Percentiles rank a stretch among this genome's conserved stretches.
Conservation (phyloP, 1,140 invertebrate species). For the Ooceraea biroi region DNA sequence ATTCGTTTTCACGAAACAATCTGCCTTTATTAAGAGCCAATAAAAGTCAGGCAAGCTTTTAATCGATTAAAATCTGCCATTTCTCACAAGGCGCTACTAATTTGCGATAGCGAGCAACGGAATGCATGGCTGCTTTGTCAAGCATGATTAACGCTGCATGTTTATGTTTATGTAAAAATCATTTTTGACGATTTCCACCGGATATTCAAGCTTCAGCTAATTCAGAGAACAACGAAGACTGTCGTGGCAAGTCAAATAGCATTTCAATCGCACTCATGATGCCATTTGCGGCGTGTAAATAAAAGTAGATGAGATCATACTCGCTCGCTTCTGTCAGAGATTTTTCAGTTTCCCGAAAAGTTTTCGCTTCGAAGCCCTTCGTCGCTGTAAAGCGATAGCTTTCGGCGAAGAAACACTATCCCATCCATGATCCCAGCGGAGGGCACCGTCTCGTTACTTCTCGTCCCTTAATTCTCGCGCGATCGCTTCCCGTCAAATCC, state of each 20-base stretch:
- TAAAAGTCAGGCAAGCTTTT: not conserved
- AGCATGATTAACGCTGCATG: slow-evolving; percentile 46
- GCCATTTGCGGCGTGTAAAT: not conserved
- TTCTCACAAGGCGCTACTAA: slow-evolving; percentile 23
- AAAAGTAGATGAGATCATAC: slow-evolving; percentile 17
- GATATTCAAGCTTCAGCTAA: not conserved
- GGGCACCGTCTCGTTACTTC: slow-evolving; percentile 18
- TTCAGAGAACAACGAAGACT: not conserved
- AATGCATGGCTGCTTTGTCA: slow-evolving; percentile 25
- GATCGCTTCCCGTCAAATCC: slow-evolving; percentile 13
- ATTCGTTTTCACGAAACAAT: slow-evolving; percentile 37
- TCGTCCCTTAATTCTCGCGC: slow-evolving; percentile 13
- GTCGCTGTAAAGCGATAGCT: not conserved
- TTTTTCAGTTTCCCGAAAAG: not conserved
- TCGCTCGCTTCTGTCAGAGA: not conserved
- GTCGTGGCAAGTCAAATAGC: not conserved
- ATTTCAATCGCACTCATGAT: not conserved
- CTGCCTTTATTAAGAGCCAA: slow-evolving; percentile 28
- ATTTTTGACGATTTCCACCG: not conserved
- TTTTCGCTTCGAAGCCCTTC: not conserved
- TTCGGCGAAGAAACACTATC: not conserved
- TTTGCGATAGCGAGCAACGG: slow-evolving; percentile 19
- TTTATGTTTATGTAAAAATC: slow-evolving; percentile 28
- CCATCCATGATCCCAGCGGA: slow-evolving; percentile 11
- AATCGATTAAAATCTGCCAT: slow-evolving; percentile 30